Percentiles rank a stretch among this genome's conserved stretches.
These are phyloP conservation scores for Eupeodes corollae DNA, from an alignment of 1,140 invertebrate species.

Conservation along the genomic window DNA sequence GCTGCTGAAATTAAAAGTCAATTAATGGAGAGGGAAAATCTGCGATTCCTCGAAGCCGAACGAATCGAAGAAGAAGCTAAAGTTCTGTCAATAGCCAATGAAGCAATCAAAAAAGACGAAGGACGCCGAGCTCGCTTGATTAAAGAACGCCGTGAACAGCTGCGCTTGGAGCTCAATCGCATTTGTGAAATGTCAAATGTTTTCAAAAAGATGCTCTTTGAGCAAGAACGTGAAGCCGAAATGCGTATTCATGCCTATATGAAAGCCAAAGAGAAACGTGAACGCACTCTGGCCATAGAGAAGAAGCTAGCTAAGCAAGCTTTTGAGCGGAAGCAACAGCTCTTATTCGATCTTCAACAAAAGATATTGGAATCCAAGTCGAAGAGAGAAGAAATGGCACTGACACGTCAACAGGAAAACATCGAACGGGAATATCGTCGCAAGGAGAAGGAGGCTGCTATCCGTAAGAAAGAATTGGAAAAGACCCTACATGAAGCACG, in stretches of 20 bases:
- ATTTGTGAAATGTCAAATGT: conserved; percentile 44
- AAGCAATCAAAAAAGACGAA: conserved; percentile 44
- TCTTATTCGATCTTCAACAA: conserved; percentile 36
- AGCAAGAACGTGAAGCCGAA: conserved; percentile 50
- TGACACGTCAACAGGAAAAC: conserved; percentile 43
- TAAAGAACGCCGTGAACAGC: conserved; percentile 35
- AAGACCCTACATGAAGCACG: conserved; percentile 40
- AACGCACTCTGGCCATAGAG: conserved; percentile 38
- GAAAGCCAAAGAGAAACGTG: conserved; percentile 44
- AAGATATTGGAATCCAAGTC: conserved; percentile 33
- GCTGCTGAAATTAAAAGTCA: conserved; percentile 40
- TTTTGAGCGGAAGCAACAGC: conserved; percentile 40
- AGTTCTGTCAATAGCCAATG: conserved; percentile 42
- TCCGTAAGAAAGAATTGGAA: conserved; percentile 40
- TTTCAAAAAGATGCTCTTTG: conserved; percentile 43
- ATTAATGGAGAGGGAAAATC: conserved; percentile 46
- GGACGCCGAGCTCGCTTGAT: conserved; percentile 32
- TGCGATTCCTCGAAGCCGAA: conserved; percentile 45
- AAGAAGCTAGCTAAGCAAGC: conserved; percentile 32
- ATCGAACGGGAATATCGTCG: conserved; percentile 44
- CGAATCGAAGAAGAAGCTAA: conserved; percentile 50
- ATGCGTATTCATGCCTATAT: conserved; percentile 49
- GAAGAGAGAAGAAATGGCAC: conserved; percentile 44
- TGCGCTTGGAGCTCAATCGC: conserved; percentile 43
- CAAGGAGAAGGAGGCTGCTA: conserved; percentile 41